Evolutionary conservation across 2,113 vertebrate species (phyloP).

Genomic region (Epinephelus fuscoguttatus): DNA sequence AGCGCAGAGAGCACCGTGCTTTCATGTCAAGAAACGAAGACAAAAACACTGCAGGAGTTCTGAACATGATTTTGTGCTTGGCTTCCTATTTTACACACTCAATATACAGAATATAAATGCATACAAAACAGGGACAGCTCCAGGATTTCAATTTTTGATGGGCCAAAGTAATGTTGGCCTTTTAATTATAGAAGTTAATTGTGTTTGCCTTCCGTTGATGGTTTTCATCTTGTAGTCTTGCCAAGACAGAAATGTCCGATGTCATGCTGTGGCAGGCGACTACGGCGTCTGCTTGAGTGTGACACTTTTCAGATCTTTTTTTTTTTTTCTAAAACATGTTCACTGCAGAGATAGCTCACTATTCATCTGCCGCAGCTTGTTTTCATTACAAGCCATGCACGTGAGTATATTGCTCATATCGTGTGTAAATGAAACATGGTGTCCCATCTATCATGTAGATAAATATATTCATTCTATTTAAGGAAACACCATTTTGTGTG

Average conservation of each 20-base stretch:
- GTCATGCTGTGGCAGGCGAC: neutral
- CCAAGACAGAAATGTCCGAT: neutral
- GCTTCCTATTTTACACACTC: too few species aligned
- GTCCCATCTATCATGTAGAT: neutral
- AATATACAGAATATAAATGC: too few species aligned
- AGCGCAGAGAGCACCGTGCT: neutral
- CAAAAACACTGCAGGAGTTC: neutral
- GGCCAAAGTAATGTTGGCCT: too few species aligned
- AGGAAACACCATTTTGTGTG: neutral
- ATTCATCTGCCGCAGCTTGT: neutral
- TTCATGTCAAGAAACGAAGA: neutral
- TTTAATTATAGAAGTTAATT: too few species aligned
- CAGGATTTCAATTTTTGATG: too few species aligned
- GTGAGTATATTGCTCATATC: neutral
- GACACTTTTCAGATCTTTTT: neutral
- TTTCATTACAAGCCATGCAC: neutral
- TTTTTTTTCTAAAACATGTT: neutral
- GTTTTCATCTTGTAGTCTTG: too few species aligned
- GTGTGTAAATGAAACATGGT: neutral
- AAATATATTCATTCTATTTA: neutral
- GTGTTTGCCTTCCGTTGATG: too few species aligned
- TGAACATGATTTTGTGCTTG: too few species aligned
- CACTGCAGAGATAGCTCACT: too few species aligned
- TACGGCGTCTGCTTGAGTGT: neutral
- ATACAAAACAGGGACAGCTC: too few species aligned